These are phyloP conservation scores for Hypselothyrea guttata DNA, from an alignment of 2,888 invertebrate genomes.

Conservation along the genomic window DNA sequence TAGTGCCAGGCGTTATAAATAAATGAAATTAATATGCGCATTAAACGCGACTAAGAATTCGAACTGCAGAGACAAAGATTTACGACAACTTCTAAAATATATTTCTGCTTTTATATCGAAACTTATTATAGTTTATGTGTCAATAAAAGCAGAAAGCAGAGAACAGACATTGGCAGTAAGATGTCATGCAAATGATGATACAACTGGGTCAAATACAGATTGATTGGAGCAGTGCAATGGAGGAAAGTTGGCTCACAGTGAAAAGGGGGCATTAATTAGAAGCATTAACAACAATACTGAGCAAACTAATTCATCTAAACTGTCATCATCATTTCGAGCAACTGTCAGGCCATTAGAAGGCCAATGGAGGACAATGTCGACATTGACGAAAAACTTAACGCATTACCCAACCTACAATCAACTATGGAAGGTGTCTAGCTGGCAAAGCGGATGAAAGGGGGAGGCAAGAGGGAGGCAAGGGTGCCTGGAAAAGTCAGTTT, in stretches of 20 bases:
- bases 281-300: constrained; percentile 61
- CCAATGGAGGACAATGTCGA: constrained; percentile 32
- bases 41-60: constrained; percentile 27
- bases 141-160: constrained; percentile 37
- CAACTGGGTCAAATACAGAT: constrained; percentile 20
- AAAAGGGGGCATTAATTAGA: constrained; percentile 65
- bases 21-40: constrained; percentile 48
- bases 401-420: constrained; percentile 53
- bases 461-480: background rate
- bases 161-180: constrained; percentile 11
- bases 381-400: constrained; percentile 72
- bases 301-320: constrained; percentile 77
- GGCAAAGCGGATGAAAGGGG: background rate
- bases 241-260: constrained; percentile 16
- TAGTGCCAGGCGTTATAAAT: constrained; percentile 42
- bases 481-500: constrained; percentile 68
- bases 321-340: constrained; percentile 77
- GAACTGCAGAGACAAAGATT: constrained; percentile 19
- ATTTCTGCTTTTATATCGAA: constrained; percentile 45
- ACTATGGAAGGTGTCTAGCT: constrained; percentile 10
- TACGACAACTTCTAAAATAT: constrained; percentile 29
- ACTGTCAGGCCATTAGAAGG: constrained; percentile 72
- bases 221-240: background rate
- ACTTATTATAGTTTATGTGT: constrained; percentile 30
- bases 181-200: constrained; percentile 22